phyloP scores from a whole-genome alignment of 2,888 invertebrate genomes.

The Chloromyia formosa region DNA sequence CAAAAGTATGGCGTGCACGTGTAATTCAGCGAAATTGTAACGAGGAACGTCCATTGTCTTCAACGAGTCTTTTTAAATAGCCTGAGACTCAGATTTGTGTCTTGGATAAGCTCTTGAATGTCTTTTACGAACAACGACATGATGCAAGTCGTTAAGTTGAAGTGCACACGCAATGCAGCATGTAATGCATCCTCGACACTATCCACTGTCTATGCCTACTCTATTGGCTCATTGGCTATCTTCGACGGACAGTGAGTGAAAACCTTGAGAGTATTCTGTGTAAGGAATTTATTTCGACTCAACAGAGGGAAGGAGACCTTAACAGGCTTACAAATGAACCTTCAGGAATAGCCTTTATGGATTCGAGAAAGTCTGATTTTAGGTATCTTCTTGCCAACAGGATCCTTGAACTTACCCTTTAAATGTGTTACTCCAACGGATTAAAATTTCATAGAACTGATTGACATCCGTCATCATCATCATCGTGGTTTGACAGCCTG shows the following conservation, averaged over 20 bases:
- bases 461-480: too few species aligned
- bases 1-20: constrained; percentile 37
- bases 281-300: too few species aligned
- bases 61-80: constrained; percentile 2
- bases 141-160: constrained; percentile 35
- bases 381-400: too few species aligned
- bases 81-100: constrained; percentile 30
- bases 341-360: too few species aligned
- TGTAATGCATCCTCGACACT: constrained; percentile 34
- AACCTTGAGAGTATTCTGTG: background rate
- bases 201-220: background rate
- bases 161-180: constrained; percentile 37
- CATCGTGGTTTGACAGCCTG: too few species aligned
- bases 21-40: constrained; percentile 37
- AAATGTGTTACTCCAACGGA: too few species aligned
- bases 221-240: background rate
- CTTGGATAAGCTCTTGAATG: constrained; percentile 33
- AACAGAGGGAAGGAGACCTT: too few species aligned
- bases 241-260: background rate
- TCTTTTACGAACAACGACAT: constrained; percentile 20
- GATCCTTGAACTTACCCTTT: too few species aligned
- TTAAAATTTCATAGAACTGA: too few species aligned
- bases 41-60: constrained; percentile 38
- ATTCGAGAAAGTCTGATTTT: too few species aligned
- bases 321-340: too few species aligned